Evolutionary conservation across 2,797 vertebrate genomes (phyloP).

Genomic region (Gobionotothen gibberifrons): DNA sequence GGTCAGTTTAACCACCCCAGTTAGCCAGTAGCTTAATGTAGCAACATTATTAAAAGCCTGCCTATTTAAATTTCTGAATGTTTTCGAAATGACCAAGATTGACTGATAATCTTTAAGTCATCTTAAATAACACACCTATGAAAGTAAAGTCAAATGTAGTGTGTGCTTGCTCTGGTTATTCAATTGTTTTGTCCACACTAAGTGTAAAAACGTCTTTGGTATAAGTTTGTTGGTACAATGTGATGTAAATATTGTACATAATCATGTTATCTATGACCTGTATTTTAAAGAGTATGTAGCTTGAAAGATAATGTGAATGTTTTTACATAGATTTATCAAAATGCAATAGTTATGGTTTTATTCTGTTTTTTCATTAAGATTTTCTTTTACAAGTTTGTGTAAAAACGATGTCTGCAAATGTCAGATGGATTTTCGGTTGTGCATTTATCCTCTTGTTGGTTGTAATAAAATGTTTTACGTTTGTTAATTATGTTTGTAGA

Average conservation of each 20-base stretch:
- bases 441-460: constrained; percentile 56
- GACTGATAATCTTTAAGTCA: constrained; percentile 1
- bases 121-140: constrained; percentile 14
- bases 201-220: constrained; percentile 19
- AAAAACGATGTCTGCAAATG: constrained; percentile 10
- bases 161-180: constrained; percentile 37
- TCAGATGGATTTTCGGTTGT: constrained; percentile 34
- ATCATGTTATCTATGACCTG: constrained; percentile 45
- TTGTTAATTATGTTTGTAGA: constrained; percentile 38
- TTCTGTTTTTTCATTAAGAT: constrained; percentile 6
- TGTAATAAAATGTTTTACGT: constrained; percentile 68
- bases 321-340: constrained; percentile 56
- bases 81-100: constrained; percentile 19
- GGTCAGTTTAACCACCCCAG: constrained; percentile 29
- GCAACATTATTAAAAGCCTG: constrained; percentile 40
- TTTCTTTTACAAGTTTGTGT: constrained; percentile 16
- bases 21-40: constrained; percentile 72
- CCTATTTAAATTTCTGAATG: constrained; percentile 33
- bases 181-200: constrained; percentile 28
- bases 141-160: constrained; percentile 9
- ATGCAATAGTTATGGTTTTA: constrained; percentile 10
- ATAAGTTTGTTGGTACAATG: constrained; percentile 34
- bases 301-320: constrained; percentile 47
- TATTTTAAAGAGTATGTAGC: constrained; percentile 48
- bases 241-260: constrained; percentile 70